Conservation (phyloP, 2,113 vertebrate species). For the Chamaetylas fuelleborni region DNA sequence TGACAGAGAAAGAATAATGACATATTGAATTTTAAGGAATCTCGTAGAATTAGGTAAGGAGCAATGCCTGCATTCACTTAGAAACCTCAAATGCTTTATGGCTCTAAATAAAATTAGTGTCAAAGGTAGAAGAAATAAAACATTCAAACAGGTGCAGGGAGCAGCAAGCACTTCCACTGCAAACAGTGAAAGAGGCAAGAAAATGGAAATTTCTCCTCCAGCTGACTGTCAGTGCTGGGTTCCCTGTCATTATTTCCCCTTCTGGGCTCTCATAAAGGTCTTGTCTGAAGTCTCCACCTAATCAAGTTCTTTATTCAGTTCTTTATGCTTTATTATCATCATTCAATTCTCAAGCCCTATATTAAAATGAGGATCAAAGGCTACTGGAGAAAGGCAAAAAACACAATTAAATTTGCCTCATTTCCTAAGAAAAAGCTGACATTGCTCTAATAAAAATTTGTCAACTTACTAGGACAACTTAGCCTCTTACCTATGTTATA, state of each 20-base stretch:
- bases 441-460: not conserved
- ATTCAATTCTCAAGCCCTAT: not conserved
- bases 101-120: not conserved
- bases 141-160: not conserved
- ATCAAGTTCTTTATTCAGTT: constrained; percentile 14
- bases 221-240: not conserved
- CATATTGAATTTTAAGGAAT: rapidly evolving
- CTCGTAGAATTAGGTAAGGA: not conserved
- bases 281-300: not conserved
- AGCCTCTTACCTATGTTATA: not conserved
- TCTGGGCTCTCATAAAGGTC: not conserved
- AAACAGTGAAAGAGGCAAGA: not conserved
- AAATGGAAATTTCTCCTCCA: not conserved
- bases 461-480: not conserved
- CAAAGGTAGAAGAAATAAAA: not conserved
- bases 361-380: constrained; percentile 7
- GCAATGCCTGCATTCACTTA: not conserved
- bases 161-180: not conserved
- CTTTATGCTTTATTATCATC: not conserved
- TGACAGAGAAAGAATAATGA: not conserved
- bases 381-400: not conserved
- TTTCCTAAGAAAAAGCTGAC: not conserved
- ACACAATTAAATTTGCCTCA: constrained; percentile 1
- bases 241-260: not conserved
- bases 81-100: not conserved